These are phyloP conservation scores for Diachasmimorpha longicaudata DNA, from an alignment of 1,140 invertebrate genomes.

Conservation along the genomic window DNA sequence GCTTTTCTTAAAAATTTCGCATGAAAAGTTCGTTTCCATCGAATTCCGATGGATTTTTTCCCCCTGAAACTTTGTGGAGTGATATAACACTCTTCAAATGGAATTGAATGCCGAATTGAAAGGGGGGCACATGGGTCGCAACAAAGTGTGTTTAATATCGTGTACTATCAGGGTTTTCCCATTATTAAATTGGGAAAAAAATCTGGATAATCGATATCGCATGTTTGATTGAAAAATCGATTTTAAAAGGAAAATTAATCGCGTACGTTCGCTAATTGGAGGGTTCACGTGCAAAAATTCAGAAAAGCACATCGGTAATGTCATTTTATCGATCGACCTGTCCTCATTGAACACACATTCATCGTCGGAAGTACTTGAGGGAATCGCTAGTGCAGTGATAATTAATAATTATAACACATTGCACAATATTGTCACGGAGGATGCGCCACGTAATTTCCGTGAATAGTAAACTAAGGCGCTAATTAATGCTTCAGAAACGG, in stretches of 20 bases:
- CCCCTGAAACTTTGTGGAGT: too few species aligned
- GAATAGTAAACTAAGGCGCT: background rate
- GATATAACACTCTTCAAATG: too few species aligned
- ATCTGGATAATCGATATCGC: too few species aligned
- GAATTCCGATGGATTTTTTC: background rate
- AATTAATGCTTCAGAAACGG: background rate
- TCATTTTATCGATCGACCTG: background rate
- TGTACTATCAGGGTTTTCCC: too few species aligned
- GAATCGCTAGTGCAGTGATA: background rate
- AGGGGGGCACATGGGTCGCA: too few species aligned
- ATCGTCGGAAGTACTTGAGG: background rate
- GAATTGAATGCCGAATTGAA: too few species aligned
- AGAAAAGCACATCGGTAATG: background rate
- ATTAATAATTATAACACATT: background rate
- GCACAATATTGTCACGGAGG: background rate
- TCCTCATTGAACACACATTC: background rate
- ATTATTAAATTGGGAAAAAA: too few species aligned
- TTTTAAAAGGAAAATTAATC: too few species aligned
- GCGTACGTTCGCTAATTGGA: background rate
- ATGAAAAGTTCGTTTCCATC: background rate
- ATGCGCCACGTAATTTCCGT: background rate
- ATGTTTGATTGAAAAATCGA: too few species aligned
- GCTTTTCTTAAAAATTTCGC: background rate
- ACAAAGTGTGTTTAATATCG: too few species aligned
- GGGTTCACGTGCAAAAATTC: background rate